Base-by-base conservation (phyloP, 2,797 vertebrate genomes). In the Ceryle rudis region DNA sequence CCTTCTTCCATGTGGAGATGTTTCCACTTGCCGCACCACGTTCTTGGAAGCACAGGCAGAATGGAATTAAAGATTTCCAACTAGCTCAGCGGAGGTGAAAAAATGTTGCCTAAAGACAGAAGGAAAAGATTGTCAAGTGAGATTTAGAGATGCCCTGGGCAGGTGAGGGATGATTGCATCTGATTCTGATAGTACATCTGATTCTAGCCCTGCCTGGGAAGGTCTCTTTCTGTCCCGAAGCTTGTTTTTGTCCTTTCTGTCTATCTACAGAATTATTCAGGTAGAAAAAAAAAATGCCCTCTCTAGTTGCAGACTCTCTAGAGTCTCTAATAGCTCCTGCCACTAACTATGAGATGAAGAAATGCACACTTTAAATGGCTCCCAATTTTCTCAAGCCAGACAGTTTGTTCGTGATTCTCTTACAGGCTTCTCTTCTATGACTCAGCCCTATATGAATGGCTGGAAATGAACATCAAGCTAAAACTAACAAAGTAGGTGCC, bases 71-170 rank as follows among this genome's bases (percentile, higher is more conserved):
- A 86, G 10, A 28, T 84, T 96, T 93, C 92, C 73, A 89, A 81
- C 92, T 91, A 80, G 44, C 90, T 91, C 93, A 91, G 90, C 2
- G 11, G 92, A 93, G 95, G 89, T 87, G 84, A 96, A 96, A 97
- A 97, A 96, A 94, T 93, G 81, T 95, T 95, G 92, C 95, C 92
- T 95, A 57, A 96, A 96, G 95, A 96, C 86, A 96, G 81, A 91
- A 93, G 89, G 79, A 93, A 91, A 95, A 95, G 90, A 92, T 96
- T 96, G 93, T 95, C 67, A 91, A 69, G 52, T 78, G 86, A 96
- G 95, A 96, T 96, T 89, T 83, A 80, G 64, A 96, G 92, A 77
- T 95, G 93, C 95, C 60, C 81, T 93, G 78, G 79, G 92, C 92
- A 91, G 78, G 69, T 54, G 26, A 96, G 49, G 60, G 61, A 89